Evolutionary conservation across 2,797 vertebrate species (phyloP).

Genomic region (Notoglanidium macrostoma): DNA sequence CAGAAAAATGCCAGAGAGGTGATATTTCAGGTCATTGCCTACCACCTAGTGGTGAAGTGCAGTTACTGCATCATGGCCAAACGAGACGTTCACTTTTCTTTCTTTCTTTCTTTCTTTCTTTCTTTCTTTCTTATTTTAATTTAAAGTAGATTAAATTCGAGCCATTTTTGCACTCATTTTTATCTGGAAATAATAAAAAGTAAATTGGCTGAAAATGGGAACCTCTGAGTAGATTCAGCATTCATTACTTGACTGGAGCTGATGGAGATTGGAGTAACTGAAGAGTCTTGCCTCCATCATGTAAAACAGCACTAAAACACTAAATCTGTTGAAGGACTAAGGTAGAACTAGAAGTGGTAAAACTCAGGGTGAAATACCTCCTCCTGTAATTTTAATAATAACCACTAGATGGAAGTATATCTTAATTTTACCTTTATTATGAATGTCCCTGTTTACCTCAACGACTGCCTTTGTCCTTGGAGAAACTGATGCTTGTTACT

Average conservation of each 20-base stretch:
- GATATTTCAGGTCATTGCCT: background rate
- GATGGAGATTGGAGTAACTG: background rate
- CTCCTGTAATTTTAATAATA: background rate
- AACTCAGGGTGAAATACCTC: background rate
- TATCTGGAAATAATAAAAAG: background rate
- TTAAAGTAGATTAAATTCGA: background rate
- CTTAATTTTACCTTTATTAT: background rate
- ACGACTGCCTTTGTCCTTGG: background rate
- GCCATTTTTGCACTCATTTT: background rate
- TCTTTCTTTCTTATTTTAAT: background rate
- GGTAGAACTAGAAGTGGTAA: background rate
- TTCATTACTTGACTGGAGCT: background rate
- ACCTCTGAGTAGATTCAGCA: background rate
- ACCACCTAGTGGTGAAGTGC: slow-evolving; percentile 37
- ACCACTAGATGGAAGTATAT: slow-evolving; percentile 13
- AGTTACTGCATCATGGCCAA: background rate
- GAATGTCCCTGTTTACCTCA: background rate
- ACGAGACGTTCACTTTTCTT: background rate
- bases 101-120: background rate
- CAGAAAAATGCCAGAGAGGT: background rate
- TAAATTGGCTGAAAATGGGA: background rate
- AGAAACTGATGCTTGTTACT: background rate
- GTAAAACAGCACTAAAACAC: background rate
- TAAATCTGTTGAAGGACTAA: background rate
- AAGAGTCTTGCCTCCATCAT: background rate